Base-by-base conservation (phyloP, 2,888 invertebrate genomes). In the Caradrina kadenii region DNA sequence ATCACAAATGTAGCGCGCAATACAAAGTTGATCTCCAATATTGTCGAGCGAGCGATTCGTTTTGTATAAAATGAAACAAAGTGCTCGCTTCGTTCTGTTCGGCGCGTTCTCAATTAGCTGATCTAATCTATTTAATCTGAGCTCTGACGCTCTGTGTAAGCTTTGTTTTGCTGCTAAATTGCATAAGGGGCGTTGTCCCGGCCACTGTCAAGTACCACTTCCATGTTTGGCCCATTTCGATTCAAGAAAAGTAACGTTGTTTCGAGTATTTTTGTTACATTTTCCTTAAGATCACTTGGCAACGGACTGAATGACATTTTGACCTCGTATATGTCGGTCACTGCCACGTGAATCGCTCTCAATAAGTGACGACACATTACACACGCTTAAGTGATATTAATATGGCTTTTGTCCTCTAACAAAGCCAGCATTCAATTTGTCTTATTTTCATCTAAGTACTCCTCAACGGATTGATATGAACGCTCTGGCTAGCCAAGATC, bases 331-430 rank as follows among this genome's bases (percentile, higher is more conserved):
- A 50, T 56, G 49, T 55, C 55, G 54, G 48, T 42, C 63, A 66
- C 22, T 60, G 26, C 22, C n/a, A 50, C 19, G 13, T 45, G 39
- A 39, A 58, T 54, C 49, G 49, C 21, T 61, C 59, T 63, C 67
- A 62, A 81, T 67, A 56, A 60, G 65, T 67, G 72, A 56, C 54
- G 53, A 66, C 69, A 68, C 53, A 82, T 66, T 68, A 71, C 62
- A 63, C 52, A 42, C 49, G 35, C 56, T 21, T 76, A 77, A 81
- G 69, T 80, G 63, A 71, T 76, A 81, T 73, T 78, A 78, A 80
- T 73, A 69, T 21, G 35, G 22, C 66, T 50, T 75, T 75, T 78
- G 73, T 78, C 63, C 54, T 61, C 65, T 60, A 63, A 70, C 69
- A 75, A 70, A 73, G 54, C 21, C 60, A 53, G 56, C 62, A 55